Conservation (phyloP, 2,888 invertebrate species). For the Rhagonycha lutea region DNA sequence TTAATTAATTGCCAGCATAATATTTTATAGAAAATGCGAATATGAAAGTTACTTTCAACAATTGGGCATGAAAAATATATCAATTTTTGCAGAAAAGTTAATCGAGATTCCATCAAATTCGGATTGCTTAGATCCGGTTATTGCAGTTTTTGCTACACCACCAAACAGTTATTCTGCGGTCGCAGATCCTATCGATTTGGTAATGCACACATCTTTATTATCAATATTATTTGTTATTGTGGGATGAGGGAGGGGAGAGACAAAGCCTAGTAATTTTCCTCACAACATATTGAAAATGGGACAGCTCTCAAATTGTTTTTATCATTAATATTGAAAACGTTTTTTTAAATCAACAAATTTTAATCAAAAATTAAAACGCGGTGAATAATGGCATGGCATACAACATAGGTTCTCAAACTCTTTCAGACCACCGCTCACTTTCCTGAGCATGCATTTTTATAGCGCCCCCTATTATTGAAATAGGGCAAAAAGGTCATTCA, state of each 20-base stretch:
- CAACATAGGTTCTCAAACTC: too few species aligned
- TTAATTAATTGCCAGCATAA: neutral
- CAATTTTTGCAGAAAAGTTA: conserved; percentile 57
- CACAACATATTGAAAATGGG: too few species aligned
- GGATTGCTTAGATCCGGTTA: conserved; percentile 62
- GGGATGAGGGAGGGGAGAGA: neutral
- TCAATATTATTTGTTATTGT: neutral
- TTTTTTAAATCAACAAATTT: too few species aligned
- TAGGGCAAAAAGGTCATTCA: too few species aligned
- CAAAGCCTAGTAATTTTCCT: too few species aligned
- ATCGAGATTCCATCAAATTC: conserved; percentile 59
- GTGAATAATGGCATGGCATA: too few species aligned
- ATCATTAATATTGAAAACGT: too few species aligned
- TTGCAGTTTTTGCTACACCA: conserved; percentile 73
- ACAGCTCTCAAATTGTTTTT: too few species aligned
- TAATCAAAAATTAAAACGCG: too few species aligned
- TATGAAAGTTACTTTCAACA: conserved; percentile 71
- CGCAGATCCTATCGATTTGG: conserved; percentile 78
- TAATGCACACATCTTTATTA: conserved; percentile 40
- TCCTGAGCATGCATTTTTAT: too few species aligned
- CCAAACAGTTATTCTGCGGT: conserved; percentile 83
- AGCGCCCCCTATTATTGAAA: too few species aligned
- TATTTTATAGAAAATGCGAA: conserved; percentile 59
- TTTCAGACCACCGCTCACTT: too few species aligned
- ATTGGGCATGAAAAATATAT: conserved; percentile 67